phyloP scores from a whole-genome alignment of 2,797 vertebrate species.

The Synaphobranchus kaupii region DNA sequence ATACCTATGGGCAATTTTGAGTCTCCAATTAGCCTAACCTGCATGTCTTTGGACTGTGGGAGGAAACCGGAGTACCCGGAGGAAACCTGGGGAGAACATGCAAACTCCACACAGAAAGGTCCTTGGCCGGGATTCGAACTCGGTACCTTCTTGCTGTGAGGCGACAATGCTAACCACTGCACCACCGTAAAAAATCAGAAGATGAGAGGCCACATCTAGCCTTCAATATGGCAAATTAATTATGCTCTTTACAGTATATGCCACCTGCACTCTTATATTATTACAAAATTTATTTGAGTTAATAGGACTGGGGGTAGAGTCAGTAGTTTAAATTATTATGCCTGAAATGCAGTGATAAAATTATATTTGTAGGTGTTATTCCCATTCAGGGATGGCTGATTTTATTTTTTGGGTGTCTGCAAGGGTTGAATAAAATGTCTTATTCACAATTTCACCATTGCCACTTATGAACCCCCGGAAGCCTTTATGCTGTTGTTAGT shows the following conservation, averaged over 20 bases:
- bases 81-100: too few relatives aligned
- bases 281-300: constrained; percentile 1
- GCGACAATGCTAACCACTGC: too few relatives aligned
- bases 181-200: too few relatives aligned
- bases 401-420: not conserved
- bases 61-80: too few relatives aligned
- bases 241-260: not conserved
- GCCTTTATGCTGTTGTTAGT: not conserved
- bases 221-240: not conserved
- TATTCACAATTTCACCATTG: not conserved
- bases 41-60: too few relatives aligned
- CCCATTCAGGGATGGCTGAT: not conserved
- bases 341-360: not conserved
- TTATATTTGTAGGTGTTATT: not conserved
- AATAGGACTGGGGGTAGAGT: not conserved
- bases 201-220: not conserved
- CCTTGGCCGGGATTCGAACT: too few relatives aligned
- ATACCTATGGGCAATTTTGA: too few relatives aligned
- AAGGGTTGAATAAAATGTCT: not conserved
- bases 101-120: too few relatives aligned
- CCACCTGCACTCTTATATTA: not conserved
- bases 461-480: not conserved
- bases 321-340: not conserved
- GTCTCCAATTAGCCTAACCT: too few relatives aligned
- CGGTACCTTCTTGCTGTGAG: too few relatives aligned